These are phyloP conservation scores for Poeciliopsis retropinna DNA, from an alignment of 2,113 vertebrate species.

Conservation along the genomic window DNA sequence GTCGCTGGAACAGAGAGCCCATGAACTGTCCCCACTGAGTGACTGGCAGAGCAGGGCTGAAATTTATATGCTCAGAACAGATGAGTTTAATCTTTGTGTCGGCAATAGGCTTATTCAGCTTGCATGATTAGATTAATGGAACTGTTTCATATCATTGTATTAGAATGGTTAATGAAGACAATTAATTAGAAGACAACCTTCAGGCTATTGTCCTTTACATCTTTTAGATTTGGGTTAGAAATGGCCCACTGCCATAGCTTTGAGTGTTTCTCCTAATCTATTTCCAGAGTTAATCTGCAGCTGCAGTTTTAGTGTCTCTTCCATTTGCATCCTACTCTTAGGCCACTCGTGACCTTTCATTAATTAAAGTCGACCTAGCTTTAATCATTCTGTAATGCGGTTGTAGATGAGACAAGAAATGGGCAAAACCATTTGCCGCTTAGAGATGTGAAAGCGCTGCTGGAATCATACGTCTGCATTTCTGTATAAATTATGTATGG, in stretches of 20 bases:
- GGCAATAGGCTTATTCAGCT: constrained; percentile 73
- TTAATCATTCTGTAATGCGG: constrained; percentile 80
- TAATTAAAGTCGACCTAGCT: constrained; percentile 79
- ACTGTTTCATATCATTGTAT: constrained; percentile 82
- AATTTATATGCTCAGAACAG: constrained; percentile 66
- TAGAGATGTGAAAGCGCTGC: constrained; percentile 63
- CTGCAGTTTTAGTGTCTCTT: constrained; percentile 71
- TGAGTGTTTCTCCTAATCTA: constrained; percentile 77
- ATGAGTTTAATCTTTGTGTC: constrained; percentile 74
- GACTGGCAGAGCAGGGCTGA: constrained; percentile 67
- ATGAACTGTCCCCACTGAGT: constrained; percentile 64
- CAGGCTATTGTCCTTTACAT: constrained; percentile 81
- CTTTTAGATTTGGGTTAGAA: constrained; percentile 78
- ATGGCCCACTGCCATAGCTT: constrained; percentile 79
- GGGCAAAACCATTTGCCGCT: constrained; percentile 72
- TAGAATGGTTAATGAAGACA: constrained; percentile 83
- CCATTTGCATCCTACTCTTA: constrained; percentile 78
- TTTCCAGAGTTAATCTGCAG: constrained; percentile 75
- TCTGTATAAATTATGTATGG: constrained; percentile 72
- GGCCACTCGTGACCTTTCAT: constrained; percentile 85
- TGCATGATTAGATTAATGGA: constrained; percentile 82
- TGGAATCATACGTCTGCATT: constrained; percentile 78
- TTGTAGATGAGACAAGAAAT: constrained; percentile 75
- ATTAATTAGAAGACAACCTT: constrained; percentile 82
- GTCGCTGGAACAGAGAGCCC: constrained; percentile 47